Evolutionary conservation across 2,113 vertebrate genomes (phyloP).

Genomic region (Mastomys natalensis): DNA sequence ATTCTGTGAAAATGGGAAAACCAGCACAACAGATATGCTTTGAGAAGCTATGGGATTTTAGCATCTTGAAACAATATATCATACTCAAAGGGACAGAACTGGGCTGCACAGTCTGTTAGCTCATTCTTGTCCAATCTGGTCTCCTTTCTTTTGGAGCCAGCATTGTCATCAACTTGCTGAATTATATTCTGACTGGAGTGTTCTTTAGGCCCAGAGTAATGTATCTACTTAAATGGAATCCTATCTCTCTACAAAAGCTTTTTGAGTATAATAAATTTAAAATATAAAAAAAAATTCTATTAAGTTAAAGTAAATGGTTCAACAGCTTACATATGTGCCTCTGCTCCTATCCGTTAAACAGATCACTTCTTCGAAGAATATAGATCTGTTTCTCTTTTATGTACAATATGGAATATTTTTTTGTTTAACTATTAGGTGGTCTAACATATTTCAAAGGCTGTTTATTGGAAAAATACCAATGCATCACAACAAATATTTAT

Average conservation of each 20-base stretch:
- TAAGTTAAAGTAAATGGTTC: constrained; percentile 88
- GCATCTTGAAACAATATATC: constrained; percentile 93
- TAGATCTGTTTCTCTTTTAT: constrained; percentile 76
- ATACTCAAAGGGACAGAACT: constrained; percentile 91
- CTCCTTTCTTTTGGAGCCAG: constrained; percentile 92
- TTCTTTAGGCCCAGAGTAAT: constrained; percentile 90
- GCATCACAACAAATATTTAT: constrained; percentile 34
- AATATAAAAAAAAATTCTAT: constrained; percentile 87
- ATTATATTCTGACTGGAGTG: constrained; percentile 92
- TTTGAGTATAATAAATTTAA: constrained; percentile 90
- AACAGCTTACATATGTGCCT: constrained; percentile 88
- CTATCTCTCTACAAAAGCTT: constrained; percentile 90
- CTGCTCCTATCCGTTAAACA: constrained; percentile 49
- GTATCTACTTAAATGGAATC: constrained; percentile 92
- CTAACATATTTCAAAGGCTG: constrained; percentile 47
- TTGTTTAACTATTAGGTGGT: not conserved
- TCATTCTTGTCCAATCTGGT: constrained; percentile 93
- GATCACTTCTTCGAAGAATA: constrained; percentile 79
- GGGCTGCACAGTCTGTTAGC: constrained; percentile 91
- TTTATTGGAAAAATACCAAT: constrained; percentile 65
- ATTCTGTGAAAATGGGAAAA: constrained; percentile 91
- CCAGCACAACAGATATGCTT: constrained; percentile 89
- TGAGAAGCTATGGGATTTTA: constrained; percentile 90
- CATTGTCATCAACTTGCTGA: constrained; percentile 91
- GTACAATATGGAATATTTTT: constrained; percentile 67